Conservation (phyloP, 2,797 vertebrate species). For the Chaetophractus vellerosus region DNA sequence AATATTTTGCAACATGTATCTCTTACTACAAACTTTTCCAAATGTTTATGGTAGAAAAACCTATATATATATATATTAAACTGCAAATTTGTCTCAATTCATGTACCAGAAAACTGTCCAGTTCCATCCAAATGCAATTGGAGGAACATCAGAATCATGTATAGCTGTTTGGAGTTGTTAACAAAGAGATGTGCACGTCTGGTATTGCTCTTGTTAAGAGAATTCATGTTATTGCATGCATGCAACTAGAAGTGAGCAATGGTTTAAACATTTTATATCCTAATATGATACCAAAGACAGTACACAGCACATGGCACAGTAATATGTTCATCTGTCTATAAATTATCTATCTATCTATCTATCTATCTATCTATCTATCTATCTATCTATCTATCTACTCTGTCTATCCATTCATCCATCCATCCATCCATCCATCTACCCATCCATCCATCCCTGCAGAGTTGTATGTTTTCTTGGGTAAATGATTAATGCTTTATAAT, state of each 20-base stretch:
- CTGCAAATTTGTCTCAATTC: background rate
- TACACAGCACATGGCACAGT: background rate
- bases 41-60: background rate
- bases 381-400: no score
- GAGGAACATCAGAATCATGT: background rate
- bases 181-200: background rate
- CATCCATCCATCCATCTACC: no score
- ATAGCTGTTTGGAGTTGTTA: background rate
- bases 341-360: no score
- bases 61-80: background rate
- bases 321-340: no score
- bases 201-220: background rate
- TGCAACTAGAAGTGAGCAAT: background rate
- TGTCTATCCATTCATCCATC: no score
- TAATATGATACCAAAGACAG: background rate
- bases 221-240: background rate
- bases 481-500: background rate
- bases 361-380: no score
- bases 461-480: no score
- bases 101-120: background rate
- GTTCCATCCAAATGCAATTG: background rate
- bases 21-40: background rate
- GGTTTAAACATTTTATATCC: no score
- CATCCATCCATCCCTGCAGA: no score
- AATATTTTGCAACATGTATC: background rate